These are phyloP conservation scores for Acanthisitta chloris DNA, from an alignment of 2,113 vertebrate species.

Conservation along the genomic window DNA sequence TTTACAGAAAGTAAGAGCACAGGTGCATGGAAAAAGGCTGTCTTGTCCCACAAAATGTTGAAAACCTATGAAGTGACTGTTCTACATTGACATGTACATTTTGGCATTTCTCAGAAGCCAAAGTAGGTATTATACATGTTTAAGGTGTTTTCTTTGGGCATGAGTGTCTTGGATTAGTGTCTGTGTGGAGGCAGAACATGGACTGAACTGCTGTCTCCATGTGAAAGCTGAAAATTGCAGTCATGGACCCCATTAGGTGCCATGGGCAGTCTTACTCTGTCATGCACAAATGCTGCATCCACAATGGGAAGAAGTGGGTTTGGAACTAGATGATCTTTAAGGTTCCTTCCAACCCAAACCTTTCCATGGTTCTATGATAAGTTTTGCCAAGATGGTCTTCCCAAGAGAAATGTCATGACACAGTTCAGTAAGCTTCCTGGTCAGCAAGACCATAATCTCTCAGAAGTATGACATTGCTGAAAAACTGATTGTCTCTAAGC, in stretches of 20 bases:
- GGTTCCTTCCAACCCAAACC: neutral
- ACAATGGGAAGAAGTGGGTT: neutral
- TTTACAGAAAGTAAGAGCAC: neutral
- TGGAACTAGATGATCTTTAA: neutral
- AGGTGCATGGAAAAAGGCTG: neutral
- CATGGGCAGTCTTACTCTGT: rapidly evolving
- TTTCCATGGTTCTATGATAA: neutral
- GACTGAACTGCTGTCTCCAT: neutral
- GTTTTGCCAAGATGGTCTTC: neutral
- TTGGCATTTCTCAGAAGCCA: neutral
- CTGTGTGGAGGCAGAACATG: neutral
- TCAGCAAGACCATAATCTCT: neutral
- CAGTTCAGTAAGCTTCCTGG: neutral
- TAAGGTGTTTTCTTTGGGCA: neutral
- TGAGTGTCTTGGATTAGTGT: neutral
- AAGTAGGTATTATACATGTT: neutral
- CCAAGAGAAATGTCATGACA: neutral
- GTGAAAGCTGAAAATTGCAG: neutral
- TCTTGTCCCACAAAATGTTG: neutral
- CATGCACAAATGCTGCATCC: neutral
- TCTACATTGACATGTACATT: neutral
- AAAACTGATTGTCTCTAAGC: neutral
- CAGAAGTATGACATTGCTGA: neutral
- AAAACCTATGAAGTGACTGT: neutral
- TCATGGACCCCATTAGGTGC: neutral